phyloP scores from a whole-genome alignment of 2,888 invertebrate species.

The Watsonalla binaria region DNA sequence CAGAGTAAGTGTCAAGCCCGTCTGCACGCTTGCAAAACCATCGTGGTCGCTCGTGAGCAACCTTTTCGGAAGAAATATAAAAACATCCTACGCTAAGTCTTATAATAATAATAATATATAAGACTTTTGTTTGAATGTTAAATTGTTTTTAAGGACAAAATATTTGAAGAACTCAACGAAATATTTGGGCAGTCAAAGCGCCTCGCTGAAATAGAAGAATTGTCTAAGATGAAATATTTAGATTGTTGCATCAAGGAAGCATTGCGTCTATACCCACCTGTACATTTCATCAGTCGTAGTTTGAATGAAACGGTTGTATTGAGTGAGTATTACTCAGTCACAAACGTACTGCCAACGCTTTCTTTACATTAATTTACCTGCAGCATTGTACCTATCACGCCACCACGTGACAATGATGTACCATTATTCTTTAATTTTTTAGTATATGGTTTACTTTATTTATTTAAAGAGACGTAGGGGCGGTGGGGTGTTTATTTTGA shows the following conservation, averaged over 20 bases:
- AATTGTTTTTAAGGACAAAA: slow-evolving; percentile 74
- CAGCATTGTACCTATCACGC: too few relatives aligned
- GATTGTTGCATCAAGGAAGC: slow-evolving; percentile 85
- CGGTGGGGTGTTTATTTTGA: too few relatives aligned
- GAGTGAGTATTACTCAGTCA: slow-evolving; percentile 53
- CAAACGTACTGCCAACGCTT: background rate
- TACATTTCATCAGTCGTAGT: slow-evolving; percentile 80
- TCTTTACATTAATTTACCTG: too few relatives aligned
- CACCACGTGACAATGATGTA: too few relatives aligned
- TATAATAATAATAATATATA: slow-evolving; percentile 6
- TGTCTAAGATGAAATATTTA: slow-evolving; percentile 82
- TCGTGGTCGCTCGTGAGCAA: too few relatives aligned
- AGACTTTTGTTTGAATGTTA: slow-evolving; percentile 27
- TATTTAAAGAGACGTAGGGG: too few relatives aligned
- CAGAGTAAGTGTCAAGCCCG: too few relatives aligned
- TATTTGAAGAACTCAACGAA: slow-evolving; percentile 79
- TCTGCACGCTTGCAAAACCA: too few relatives aligned
- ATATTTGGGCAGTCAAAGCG: slow-evolving; percentile 81
- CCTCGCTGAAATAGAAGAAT: slow-evolving; percentile 78
- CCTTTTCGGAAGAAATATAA: too few relatives aligned
- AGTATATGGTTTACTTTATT: too few relatives aligned
- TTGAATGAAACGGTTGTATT: slow-evolving; percentile 76
- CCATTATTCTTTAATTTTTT: too few relatives aligned
- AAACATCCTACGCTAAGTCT: too few relatives aligned
- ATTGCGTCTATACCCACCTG: slow-evolving; percentile 82